Conservation (phyloP, 1,140 invertebrate species). For the Drosophila setifemur region DNA sequence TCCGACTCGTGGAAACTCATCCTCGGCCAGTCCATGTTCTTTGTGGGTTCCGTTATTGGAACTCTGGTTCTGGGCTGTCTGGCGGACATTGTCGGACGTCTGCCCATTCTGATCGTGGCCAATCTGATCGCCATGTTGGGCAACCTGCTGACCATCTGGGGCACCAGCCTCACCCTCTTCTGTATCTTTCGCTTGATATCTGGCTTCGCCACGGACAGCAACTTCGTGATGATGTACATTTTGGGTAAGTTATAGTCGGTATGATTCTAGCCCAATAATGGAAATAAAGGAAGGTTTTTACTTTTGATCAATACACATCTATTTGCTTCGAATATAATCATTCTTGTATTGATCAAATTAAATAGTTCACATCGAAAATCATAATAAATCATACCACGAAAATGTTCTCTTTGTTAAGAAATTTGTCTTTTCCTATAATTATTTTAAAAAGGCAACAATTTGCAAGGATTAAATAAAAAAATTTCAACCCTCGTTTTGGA, state of each 20-base stretch:
- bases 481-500: too few relatives aligned
- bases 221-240: slow-evolving; percentile 86
- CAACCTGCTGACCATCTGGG: slow-evolving; percentile 84
- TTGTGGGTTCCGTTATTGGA: slow-evolving; percentile 85
- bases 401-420: too few relatives aligned
- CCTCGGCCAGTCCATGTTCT: slow-evolving; percentile 85
- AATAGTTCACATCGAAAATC: too few relatives aligned
- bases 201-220: slow-evolving; percentile 85
- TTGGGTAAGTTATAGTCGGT: slow-evolving; percentile 81
- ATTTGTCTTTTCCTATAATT: too few relatives aligned
- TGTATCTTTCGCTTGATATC: slow-evolving; percentile 83
- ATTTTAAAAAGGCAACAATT: too few relatives aligned
- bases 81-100: slow-evolving; percentile 85
- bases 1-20: slow-evolving; percentile 84
- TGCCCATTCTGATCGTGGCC: slow-evolving; percentile 84
- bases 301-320: too few relatives aligned
- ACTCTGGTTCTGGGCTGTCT: slow-evolving; percentile 84
- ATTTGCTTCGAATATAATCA: too few relatives aligned
- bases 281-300: too few relatives aligned
- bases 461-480: background rate
- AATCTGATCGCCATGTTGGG: slow-evolving; percentile 84
- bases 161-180: slow-evolving; percentile 82
- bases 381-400: too few relatives aligned
- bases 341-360: too few relatives aligned
- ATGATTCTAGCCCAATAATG: background rate